These are phyloP conservation scores for Falco rusticolus DNA, from an alignment of 2,797 vertebrate genomes.

Conservation along the genomic window DNA sequence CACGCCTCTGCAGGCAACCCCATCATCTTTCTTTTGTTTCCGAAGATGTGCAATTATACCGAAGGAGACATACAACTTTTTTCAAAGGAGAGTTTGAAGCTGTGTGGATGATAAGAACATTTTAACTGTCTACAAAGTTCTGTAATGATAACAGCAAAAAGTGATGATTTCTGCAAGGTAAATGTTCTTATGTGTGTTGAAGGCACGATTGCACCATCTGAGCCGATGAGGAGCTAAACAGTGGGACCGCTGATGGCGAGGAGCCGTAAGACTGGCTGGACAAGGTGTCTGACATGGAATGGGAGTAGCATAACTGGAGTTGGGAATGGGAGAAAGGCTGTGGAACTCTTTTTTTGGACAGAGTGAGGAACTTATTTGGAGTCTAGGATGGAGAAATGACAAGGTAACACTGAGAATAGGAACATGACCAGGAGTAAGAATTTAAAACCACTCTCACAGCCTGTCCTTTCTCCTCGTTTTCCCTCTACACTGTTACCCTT, in stretches of 20 bases:
- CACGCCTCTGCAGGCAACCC: not conserved
- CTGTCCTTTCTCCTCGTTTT: not conserved
- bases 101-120: not conserved
- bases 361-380: not conserved
- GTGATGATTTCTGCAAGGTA: not conserved
- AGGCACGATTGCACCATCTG: not conserved
- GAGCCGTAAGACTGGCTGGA: not conserved
- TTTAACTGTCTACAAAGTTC: not conserved
- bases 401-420: not conserved
- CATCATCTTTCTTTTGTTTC: not conserved
- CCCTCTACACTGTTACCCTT: not conserved
- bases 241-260: not conserved
- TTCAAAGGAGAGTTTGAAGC: not conserved
- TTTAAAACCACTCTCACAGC: not conserved
- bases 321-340: not conserved
- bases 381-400: not conserved
- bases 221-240: not conserved
- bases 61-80: not conserved
- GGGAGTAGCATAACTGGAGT: not conserved
- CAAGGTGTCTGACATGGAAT: not conserved
- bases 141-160: not conserved
- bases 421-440: not conserved
- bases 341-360: not conserved
- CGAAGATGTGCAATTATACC: not conserved
- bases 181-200: fast-evolving